These are phyloP conservation scores for Uromys caudimaculatus DNA, from an alignment of 2,797 vertebrate species.

Conservation along the genomic window DNA sequence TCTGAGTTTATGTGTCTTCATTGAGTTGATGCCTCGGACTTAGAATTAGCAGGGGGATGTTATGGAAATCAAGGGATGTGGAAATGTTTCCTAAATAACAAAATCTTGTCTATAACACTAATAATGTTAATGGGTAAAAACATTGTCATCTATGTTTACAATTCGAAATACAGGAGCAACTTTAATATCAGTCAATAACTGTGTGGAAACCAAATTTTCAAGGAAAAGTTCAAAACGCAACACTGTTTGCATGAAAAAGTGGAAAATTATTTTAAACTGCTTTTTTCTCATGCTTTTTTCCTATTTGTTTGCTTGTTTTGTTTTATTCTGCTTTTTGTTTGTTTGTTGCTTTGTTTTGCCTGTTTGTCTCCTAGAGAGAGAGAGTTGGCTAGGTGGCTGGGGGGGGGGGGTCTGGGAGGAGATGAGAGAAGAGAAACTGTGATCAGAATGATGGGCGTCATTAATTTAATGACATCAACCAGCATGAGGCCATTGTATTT, in stretches of 20 bases:
- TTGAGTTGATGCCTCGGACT: not conserved
- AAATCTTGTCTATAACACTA: not conserved
- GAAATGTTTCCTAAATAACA: not conserved
- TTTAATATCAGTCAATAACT: not conserved
- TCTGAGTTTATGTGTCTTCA: not conserved
- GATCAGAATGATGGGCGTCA: not conserved
- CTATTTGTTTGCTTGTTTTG: not conserved
- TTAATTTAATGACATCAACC: not conserved
- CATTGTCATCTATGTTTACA: not conserved
- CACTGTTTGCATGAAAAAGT: not conserved
- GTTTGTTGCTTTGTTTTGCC: not conserved
- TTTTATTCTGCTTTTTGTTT: not conserved
- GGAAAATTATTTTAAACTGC: not conserved
- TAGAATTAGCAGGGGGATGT: not conserved
- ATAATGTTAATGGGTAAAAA: not conserved
- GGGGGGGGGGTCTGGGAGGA: not conserved
- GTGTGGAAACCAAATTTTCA: not conserved
- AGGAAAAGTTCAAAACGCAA: conserved; percentile 31
- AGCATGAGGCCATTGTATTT: not conserved
- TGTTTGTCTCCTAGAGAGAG: not conserved
- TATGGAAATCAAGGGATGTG: not conserved
- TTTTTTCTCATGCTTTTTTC: not conserved
- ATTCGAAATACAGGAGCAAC: not conserved
- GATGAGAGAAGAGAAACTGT: not conserved
- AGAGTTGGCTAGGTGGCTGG: not conserved